Base-by-base conservation (phyloP, 30 jellyfish, hydroid and myxozoan species). In the Aurelia sp. region DNA sequence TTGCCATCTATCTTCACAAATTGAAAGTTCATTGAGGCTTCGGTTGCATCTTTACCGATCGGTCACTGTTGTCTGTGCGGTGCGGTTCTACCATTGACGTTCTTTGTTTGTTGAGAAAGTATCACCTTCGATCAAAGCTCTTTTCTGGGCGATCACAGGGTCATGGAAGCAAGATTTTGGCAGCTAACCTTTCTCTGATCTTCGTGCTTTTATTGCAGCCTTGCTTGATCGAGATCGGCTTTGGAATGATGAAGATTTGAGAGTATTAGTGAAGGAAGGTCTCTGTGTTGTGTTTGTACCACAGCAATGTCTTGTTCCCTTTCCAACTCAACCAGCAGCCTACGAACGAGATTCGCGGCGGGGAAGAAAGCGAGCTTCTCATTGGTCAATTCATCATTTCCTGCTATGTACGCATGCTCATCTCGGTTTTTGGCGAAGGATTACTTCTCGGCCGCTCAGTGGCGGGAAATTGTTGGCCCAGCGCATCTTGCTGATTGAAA, bases 261-360 rank as follows among this genome's bases (percentile, higher is more conserved):
- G 55, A 6, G 15, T 44, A 4, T 44, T 44, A 4, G 55, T 8
- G 10, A 44, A 8, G 55, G 13, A 44, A 44, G 55, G 55, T 44
- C 55, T 8, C 55, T 44, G 55, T 44, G 55, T 44, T 44, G 55
- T 44, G 13, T 8, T 44, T 4, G 55, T 59, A 3, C 72, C 85
- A 21, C 60, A 51, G 85, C 44, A 35, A 19, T 51, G 85, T 52
- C 60, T 44, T 81, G 30, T 76, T 84, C 67, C 58, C 68, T 35
- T 60, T 44, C 66, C 57, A 58, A 44, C 15, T 51, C 79, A 44
- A 21, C 50, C 20, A 47, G 71, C 89, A 55, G 78, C 90, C 80
- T 66, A 73, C 88, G 76, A 80, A 87, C 97, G 96, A 93, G 97
- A 93, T 93, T 93, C 98, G 98, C 98, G 98, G 98, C 88, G 98